A percentile compares a stretch with the other conserved stretches of the same genome.
Conservation (phyloP, 2,797 vertebrate genomes). For the Cirrhinus molitorella region DNA sequence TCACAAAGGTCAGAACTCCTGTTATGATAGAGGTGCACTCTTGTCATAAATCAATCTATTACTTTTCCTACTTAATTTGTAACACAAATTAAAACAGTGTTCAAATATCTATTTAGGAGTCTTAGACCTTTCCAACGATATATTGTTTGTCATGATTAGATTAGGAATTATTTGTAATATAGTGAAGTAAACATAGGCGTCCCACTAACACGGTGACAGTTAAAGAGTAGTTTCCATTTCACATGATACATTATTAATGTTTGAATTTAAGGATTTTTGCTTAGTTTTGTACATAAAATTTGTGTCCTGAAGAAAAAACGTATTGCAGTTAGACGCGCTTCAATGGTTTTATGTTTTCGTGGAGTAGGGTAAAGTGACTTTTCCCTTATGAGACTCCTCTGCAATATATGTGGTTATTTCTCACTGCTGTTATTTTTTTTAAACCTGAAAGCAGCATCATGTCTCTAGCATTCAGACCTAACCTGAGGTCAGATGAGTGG, state of each 20-base stretch:
- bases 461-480: slow-evolving; percentile 50
- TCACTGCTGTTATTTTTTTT: slow-evolving; percentile 37
- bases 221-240: too few relatives aligned
- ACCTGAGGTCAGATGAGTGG: slow-evolving; percentile 53
- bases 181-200: too few relatives aligned
- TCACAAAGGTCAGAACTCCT: too few relatives aligned
- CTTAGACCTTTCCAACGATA: too few relatives aligned
- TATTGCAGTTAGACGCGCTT: neutral
- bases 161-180: too few relatives aligned
- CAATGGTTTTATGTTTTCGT: neutral
- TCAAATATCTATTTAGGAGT: too few relatives aligned
- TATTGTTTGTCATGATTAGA: too few relatives aligned
- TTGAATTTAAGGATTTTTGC: neutral
- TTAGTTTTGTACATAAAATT: neutral
- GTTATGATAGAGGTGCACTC: too few relatives aligned
- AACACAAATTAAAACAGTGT: too few relatives aligned
- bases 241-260: neutral
- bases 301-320: neutral
- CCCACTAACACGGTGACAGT: too few relatives aligned
- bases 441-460: slow-evolving; percentile 34
- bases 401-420: slow-evolving; percentile 32
- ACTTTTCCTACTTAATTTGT: too few relatives aligned
- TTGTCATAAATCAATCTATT: too few relatives aligned
- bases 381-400: neutral
- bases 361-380: neutral